Percentiles rank a stretch among this genome's conserved stretches.
Conservation (phyloP, 92 coral and sea anemone genomes). For the Meandrina meandrites region DNA sequence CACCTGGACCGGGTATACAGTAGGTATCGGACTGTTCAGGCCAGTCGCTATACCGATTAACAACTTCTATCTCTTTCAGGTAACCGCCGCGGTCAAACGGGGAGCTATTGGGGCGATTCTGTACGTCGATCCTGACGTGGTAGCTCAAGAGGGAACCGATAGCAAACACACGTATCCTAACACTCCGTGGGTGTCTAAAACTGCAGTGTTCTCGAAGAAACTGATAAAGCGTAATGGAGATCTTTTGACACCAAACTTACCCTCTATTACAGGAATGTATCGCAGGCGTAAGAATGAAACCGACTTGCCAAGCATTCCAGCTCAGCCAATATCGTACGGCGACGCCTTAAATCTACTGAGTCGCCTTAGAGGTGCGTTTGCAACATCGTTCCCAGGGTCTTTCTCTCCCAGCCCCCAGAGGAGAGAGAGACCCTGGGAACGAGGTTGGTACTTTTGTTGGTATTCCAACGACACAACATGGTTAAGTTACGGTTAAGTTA, state of each 20-base stretch:
- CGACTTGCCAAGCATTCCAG: constrained; percentile 71
- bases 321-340: constrained; percentile 81
- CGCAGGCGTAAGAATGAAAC: constrained; percentile 66
- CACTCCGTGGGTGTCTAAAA: constrained; percentile 77
- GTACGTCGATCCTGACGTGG: constrained; percentile 66
- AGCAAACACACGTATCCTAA: constrained; percentile 68
- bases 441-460: too few relatives aligned
- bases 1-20: background rate
- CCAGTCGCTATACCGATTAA: background rate
- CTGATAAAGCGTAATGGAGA: constrained; percentile 65
- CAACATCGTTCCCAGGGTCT: too few relatives aligned
- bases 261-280: constrained; percentile 85
- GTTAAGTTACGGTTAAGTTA: too few relatives aligned
- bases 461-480: too few relatives aligned
- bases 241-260: constrained; percentile 81
- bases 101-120: constrained; percentile 82
- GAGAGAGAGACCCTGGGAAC: too few relatives aligned
- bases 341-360: constrained; percentile 72
- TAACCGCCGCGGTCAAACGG: constrained; percentile 43
- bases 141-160: constrained; percentile 57
- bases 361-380: constrained; percentile 68
- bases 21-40: background rate
- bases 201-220: constrained; percentile 63
- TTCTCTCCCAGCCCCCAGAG: too few relatives aligned
- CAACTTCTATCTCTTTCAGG: constrained; percentile 24